A percentile compares a stretch with the other conserved stretches of the same genome.
Evolutionary conservation across 2,113 vertebrate species (phyloP).

Genomic region (Macaca nemestrina): DNA sequence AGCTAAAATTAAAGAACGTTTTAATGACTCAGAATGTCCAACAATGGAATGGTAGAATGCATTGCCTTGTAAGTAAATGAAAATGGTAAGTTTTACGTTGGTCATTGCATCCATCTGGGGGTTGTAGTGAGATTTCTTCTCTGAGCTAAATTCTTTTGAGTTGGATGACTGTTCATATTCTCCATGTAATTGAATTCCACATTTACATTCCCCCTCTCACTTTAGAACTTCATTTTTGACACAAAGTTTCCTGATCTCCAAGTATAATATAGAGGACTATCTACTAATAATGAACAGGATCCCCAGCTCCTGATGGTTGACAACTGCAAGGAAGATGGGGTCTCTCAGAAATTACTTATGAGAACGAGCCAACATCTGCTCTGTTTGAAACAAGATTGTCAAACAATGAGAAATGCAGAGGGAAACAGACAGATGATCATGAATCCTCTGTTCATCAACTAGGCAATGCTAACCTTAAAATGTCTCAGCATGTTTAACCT

Average conservation of each 20-base stretch:
- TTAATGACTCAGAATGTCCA: background rate
- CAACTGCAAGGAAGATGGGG: background rate
- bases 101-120: background rate
- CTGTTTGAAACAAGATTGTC: background rate
- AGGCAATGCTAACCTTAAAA: conserved; percentile 11
- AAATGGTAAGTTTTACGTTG: background rate
- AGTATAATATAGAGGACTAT: background rate
- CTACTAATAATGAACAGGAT: background rate
- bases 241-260: background rate
- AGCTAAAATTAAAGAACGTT: background rate
- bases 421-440: background rate
- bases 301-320: background rate
- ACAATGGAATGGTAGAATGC: background rate
- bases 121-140: background rate
- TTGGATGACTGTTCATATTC: background rate
- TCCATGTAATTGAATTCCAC: background rate
- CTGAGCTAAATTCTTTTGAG: background rate
- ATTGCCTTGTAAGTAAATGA: background rate
- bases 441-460: background rate
- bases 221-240: background rate
- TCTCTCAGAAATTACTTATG: background rate
- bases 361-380: background rate
- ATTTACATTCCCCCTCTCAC: background rate
- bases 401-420: conserved; percentile 27
- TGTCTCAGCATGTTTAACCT: conserved; percentile 28